Percentiles rank a stretch among this genome's conserved stretches.
Conservation (phyloP, 2,113 vertebrate genomes). For the Lophura nycthemera region DNA sequence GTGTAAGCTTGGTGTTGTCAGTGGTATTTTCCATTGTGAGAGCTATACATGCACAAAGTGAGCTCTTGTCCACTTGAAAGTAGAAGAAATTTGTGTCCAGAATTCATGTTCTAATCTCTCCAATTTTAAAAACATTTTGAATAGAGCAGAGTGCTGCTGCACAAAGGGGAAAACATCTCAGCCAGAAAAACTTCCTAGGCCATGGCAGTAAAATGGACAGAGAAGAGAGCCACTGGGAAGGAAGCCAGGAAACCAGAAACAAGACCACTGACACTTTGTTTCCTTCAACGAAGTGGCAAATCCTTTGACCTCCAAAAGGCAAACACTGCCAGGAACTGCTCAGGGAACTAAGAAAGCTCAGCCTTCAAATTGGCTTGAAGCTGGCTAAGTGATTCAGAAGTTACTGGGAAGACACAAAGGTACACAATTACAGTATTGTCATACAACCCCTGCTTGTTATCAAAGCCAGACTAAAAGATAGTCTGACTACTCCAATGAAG, state of each 20-base stretch:
- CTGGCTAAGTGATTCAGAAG: neutral
- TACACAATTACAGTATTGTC: neutral
- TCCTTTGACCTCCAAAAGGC: neutral
- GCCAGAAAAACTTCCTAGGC: neutral
- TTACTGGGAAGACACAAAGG: neutral
- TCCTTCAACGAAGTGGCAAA: neutral
- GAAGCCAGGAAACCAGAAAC: neutral
- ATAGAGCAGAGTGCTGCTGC: neutral
- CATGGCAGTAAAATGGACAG: neutral
- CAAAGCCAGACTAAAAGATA: neutral
- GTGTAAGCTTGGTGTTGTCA: neutral
- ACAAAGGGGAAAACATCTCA: neutral
- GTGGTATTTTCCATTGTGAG: neutral
- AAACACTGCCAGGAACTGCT: neutral
- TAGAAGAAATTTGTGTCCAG: neutral
- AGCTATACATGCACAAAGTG: neutral
- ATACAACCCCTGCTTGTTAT: neutral
- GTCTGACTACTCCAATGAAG: neutral
- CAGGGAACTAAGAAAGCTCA: neutral
- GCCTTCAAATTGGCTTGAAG: neutral
- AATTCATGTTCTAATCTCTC: neutral
- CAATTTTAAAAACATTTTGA: neutral
- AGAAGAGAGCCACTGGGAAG: neutral
- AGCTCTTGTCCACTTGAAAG: neutral
- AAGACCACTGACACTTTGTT: neutral